phyloP scores from a whole-genome alignment of 2,113 vertebrate species.

The Lipophrys pholis region DNA sequence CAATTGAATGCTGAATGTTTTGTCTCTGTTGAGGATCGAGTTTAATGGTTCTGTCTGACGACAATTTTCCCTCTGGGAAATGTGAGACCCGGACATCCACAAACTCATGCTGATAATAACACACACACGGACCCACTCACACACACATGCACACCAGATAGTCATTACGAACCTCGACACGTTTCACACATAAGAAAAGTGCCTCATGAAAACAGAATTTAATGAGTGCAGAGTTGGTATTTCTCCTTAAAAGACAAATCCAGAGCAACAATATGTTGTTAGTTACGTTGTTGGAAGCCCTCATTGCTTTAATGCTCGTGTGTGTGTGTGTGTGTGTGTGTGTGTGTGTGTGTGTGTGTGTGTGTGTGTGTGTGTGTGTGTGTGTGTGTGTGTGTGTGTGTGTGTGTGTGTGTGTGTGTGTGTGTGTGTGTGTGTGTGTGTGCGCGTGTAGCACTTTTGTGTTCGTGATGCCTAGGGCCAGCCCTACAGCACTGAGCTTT shows the following conservation, averaged over 20 bases:
- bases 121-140: neutral
- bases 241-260: neutral
- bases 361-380: conserved; percentile 1
- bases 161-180: no score
- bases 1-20: conserved; percentile 40
- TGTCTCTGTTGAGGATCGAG: conserved; percentile 31
- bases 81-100: conserved; percentile 36
- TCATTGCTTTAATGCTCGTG: conserved; percentile 11
- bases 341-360: no score
- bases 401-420: conserved; percentile 1
- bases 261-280: conserved; percentile 28
- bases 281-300: conserved; percentile 29
- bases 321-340: conserved; percentile 1
- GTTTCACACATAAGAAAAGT: neutral
- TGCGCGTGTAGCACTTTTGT: conserved; percentile 7
- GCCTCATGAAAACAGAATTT: neutral
- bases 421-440: no score
- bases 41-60: conserved; percentile 48
- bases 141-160: neutral
- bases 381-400: no score
- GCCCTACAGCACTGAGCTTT: conserved; percentile 42
- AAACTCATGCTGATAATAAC: conserved; percentile 15
- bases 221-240: no score
- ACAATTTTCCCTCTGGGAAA: conserved; percentile 36
- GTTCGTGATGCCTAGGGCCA: conserved; percentile 29